Evolutionary conservation across 2,888 invertebrate species (phyloP).

Genomic region (Plusia festucae): DNA sequence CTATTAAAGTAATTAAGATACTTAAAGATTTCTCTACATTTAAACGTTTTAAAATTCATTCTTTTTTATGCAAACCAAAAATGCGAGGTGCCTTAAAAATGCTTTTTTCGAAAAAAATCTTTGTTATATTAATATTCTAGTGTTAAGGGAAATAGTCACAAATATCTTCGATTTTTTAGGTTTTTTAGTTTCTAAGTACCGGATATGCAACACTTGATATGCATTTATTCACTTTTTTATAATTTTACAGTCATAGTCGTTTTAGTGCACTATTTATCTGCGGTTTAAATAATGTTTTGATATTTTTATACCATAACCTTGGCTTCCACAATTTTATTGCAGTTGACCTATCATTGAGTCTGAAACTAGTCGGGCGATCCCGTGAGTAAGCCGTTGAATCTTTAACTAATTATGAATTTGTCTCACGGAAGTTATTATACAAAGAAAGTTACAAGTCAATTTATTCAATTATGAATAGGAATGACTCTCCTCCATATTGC

Average conservation of each 20-base stretch:
- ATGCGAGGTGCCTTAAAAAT: conserved; percentile 83
- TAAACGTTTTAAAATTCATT: conserved; percentile 53
- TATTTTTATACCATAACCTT: neutral
- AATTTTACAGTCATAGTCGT: conserved; percentile 55
- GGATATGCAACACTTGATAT: conserved; percentile 52
- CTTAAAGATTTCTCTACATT: conserved; percentile 51
- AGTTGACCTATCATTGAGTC: too few relatives aligned
- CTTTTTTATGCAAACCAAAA: conserved; percentile 77
- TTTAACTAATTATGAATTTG: too few relatives aligned
- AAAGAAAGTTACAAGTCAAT: too few relatives aligned
- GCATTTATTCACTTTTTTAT: conserved; percentile 58
- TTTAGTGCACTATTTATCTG: conserved; percentile 29
- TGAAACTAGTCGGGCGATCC: too few relatives aligned
- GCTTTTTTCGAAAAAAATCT: conserved; percentile 60
- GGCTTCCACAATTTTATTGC: too few relatives aligned
- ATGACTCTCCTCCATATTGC: too few relatives aligned
- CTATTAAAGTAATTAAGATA: conserved; percentile 45
- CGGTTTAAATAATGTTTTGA: conserved; percentile 29
- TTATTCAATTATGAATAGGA: too few relatives aligned
- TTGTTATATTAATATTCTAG: conserved; percentile 55
- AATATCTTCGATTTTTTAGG: conserved; percentile 59
- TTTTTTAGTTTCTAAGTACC: conserved; percentile 58
- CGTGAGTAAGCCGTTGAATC: too few relatives aligned
- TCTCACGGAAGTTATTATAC: too few relatives aligned
- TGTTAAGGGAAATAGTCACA: conserved; percentile 78